A percentile compares a stretch with the other conserved stretches of the same genome.
These are phyloP conservation scores for Scolopax rusticola DNA, from an alignment of 2,797 vertebrate genomes.

Conservation along the genomic window DNA sequence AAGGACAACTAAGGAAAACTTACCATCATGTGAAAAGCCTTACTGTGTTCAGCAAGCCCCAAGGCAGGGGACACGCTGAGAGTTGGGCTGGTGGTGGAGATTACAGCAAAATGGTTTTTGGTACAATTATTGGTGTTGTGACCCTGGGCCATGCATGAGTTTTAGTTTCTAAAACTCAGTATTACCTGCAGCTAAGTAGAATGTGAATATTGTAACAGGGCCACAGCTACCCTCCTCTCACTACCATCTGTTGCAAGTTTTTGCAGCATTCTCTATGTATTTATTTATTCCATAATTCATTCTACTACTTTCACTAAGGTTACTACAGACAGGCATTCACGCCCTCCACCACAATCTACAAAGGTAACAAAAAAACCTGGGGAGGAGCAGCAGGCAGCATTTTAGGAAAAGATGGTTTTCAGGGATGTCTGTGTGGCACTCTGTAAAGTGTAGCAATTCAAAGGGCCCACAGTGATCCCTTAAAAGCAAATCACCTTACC, in stretches of 20 bases:
- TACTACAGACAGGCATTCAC: background rate
- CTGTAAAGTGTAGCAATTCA: background rate
- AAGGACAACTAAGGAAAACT: background rate
- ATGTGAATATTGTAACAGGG: background rate
- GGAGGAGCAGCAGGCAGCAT: background rate
- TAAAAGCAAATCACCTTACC: background rate
- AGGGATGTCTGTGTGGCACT: background rate
- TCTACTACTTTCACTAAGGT: background rate
- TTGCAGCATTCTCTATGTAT: background rate
- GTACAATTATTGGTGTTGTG: background rate
- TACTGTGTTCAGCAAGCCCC: background rate
- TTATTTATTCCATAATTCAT: background rate
- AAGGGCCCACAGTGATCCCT: background rate
- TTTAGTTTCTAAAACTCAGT: background rate
- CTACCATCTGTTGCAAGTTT: background rate
- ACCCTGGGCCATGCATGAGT: background rate
- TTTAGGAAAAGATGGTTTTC: background rate
- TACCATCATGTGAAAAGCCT: background rate
- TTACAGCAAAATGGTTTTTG: background rate
- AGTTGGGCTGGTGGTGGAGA: accelerated
- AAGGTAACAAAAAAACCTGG: background rate
- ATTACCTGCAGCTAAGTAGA: background rate
- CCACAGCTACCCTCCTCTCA: background rate
- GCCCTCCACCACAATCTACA: background rate
- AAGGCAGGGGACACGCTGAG: background rate